phyloP scores from a whole-genome alignment of 1,140 invertebrate genomes.

The Drosophila novamexicana region DNA sequence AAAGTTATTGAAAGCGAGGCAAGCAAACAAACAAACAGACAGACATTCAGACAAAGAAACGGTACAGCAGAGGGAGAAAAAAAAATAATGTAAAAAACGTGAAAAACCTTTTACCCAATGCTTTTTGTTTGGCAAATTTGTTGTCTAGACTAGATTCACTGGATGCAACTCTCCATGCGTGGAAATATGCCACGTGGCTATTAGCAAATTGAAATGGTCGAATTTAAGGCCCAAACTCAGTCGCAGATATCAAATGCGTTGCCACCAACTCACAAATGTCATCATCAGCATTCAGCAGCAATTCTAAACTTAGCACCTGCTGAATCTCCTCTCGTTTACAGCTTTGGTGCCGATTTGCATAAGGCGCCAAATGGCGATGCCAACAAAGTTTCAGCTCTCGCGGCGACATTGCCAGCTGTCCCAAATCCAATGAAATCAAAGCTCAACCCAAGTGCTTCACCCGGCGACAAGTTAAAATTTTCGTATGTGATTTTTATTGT shows the following conservation, averaged over 20 bases:
- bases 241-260: conserved; percentile 33
- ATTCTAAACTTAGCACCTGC: conserved; percentile 32
- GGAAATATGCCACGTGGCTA: conserved; percentile 69
- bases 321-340: conserved; percentile 29
- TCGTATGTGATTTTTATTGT: conserved; percentile 69
- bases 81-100: conserved; percentile 33
- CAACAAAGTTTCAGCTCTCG: conserved; percentile 54
- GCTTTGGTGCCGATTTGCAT: conserved; percentile 60
- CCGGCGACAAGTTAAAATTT: conserved; percentile 41
- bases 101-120: conserved; percentile 66
- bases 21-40: conserved; percentile 43
- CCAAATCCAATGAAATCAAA: conserved; percentile 53
- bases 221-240: conserved; percentile 39
- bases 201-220: conserved; percentile 71
- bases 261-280: conserved; percentile 31
- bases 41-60: conserved; percentile 9
- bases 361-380: conserved; percentile 53
- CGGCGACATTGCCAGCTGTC: conserved; percentile 16
- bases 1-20: conserved; percentile 70
- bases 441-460: conserved; percentile 20
- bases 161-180: conserved; percentile 48
- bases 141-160: conserved; percentile 58
- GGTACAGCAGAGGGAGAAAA: neutral
- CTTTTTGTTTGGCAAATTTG: conserved; percentile 56
- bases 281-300: conserved; percentile 45